These are phyloP conservation scores for Agelaius phoeniceus DNA, from an alignment of 2,113 vertebrate species.

Conservation along the genomic window DNA sequence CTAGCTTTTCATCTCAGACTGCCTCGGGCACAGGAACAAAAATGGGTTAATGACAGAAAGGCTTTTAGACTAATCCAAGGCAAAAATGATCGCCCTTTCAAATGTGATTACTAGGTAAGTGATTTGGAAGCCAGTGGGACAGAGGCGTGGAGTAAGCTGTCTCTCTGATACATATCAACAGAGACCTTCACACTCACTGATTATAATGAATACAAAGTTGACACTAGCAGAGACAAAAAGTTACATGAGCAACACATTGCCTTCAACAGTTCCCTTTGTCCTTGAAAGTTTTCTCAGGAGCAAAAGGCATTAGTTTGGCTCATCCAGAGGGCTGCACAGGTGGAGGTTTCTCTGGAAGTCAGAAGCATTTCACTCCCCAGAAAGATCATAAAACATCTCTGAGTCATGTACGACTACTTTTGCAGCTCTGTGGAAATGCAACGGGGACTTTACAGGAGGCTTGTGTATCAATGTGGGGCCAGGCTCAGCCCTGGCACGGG, in stretches of 20 bases:
- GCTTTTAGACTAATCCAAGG: conserved; percentile 34
- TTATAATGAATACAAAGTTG: conserved; percentile 60
- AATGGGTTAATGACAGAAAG: conserved; percentile 18
- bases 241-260: background rate
- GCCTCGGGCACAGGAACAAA: background rate
- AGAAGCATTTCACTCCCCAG: background rate
- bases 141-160: conserved; percentile 17
- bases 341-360: background rate
- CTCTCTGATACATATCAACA: conserved; percentile 25
- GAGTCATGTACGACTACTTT: background rate
- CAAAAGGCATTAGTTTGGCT: background rate
- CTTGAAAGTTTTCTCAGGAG: conserved; percentile 26
- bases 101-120: conserved; percentile 18
- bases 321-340: background rate
- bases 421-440: background rate
- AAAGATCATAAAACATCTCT: background rate
- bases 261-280: background rate
- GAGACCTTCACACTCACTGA: conserved; percentile 55
- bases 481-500: background rate
- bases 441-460: background rate
- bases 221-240: conserved; percentile 51
- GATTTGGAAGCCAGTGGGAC: conserved; percentile 34
- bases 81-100: conserved; percentile 15
- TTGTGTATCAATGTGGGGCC: background rate
- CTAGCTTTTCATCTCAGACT: background rate